A percentile compares a stretch with the other conserved stretches of the same genome.
Evolutionary conservation across 2,888 invertebrate genomes (phyloP).

Genomic region (Eudemis profundana): DNA sequence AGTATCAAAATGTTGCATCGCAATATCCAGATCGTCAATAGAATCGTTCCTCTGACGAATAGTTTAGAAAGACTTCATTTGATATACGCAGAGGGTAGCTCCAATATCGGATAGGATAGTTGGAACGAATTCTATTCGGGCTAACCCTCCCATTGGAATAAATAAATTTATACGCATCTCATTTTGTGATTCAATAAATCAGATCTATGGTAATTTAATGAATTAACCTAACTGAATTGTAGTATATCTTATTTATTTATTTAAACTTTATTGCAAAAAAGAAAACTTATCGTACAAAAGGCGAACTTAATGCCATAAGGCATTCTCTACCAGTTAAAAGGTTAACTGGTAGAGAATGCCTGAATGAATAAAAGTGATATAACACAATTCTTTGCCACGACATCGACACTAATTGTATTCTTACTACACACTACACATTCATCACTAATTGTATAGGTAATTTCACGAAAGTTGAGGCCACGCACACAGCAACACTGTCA

Average conservation of each 20-base stretch:
- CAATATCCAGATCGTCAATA: conserved; percentile 67
- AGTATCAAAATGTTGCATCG: conserved; percentile 53
- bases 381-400: no score
- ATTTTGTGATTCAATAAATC: conserved; percentile 65
- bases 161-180: conserved; percentile 67
- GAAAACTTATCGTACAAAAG: no score
- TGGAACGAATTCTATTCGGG: conserved; percentile 57
- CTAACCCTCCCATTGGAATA: conserved; percentile 60
- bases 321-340: no score
- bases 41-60: conserved; percentile 76
- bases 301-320: no score
- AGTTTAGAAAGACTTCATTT: conserved; percentile 82
- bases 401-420: no score
- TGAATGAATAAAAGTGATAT: no score
- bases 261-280: no score
- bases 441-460: no score
- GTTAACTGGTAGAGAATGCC: no score
- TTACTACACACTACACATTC: no score
- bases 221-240: conserved; percentile 34
- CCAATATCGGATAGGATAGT: conserved; percentile 66
- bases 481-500: no score
- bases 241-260: conserved; percentile 22
- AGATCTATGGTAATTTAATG: conserved; percentile 55
- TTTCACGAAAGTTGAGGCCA: no score
- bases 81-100: conserved; percentile 75